Evolutionary conservation across 2,797 vertebrate species (phyloP).

Genomic region (Hoplostethus atlanticus): DNA sequence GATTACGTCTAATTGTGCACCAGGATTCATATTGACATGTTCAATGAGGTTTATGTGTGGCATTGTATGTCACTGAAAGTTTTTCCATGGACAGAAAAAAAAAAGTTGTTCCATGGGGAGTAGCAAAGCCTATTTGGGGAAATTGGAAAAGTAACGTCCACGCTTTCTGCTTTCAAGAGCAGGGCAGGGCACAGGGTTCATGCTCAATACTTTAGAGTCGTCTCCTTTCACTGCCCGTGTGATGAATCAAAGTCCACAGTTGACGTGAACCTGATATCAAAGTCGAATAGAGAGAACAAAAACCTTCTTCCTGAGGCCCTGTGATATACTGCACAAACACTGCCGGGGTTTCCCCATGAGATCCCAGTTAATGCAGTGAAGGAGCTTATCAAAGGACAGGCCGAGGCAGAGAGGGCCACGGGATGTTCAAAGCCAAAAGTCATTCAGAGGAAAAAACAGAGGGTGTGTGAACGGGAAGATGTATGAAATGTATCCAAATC

Average conservation of each 20-base stretch:
- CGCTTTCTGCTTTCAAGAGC: constrained; percentile 1
- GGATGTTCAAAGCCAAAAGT: constrained; percentile 13
- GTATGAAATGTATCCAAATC: constrained; percentile 17
- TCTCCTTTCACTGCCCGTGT: constrained; percentile 7
- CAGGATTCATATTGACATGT: no score
- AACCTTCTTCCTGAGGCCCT: constrained; percentile 16
- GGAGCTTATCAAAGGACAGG: constrained; percentile 29
- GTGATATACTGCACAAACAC: constrained; percentile 19
- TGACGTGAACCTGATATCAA: constrained; percentile 17
- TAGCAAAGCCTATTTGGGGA: neutral
- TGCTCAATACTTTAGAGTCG: neutral
- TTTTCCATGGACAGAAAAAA: neutral
- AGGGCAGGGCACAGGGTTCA: neutral
- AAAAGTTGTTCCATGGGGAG: neutral
- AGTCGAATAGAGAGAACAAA: constrained; percentile 14
- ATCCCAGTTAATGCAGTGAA: constrained; percentile 20
- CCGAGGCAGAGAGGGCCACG: constrained; percentile 27
- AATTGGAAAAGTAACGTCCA: neutral
- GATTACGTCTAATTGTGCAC: no score
- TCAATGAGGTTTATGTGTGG: neutral
- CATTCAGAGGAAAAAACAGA: constrained; percentile 33
- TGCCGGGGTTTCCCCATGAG: constrained; percentile 28
- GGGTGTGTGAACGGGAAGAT: constrained; percentile 15
- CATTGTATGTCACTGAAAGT: neutral
- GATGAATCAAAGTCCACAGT: constrained; percentile 15